Evolutionary conservation across 1,140 invertebrate species (phyloP), one percentile per base, ranked within the genome.

Genomic region (Zelostemma sp.): DNA sequence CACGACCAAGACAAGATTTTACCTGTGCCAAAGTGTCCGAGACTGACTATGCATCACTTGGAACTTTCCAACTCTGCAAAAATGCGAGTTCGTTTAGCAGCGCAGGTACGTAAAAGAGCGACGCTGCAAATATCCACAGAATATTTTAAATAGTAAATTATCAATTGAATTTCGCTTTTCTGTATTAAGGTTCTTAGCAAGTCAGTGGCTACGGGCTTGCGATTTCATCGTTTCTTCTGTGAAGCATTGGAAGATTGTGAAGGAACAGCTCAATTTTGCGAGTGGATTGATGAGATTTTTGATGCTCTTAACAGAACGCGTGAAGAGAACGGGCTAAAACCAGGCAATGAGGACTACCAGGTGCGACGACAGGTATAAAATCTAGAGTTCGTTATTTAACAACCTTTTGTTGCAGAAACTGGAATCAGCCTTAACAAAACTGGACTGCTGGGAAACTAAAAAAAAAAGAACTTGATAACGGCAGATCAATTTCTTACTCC

Each of bases 391-490:
- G n/a, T n/a, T n/a, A n/a, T n/a, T n/a, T n/a, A n/a, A n/a, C n/a
- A n/a, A n/a, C n/a, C n/a, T n/a, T n/a, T n/a, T n/a, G n/a, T n/a
- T n/a, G n/a, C n/a, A 16, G 19, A 17, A 5, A 19, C 16, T 1
- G 43, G 19, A 18, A 18, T 14, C 4, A 25, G 3, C 21, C 21
- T 8, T 25, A 3, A 25, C 21, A 12, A 53, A 59, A 25, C 16
- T 67, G n/a, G 49, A 70, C 45, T 9, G 25, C 0, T 70, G 63
- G 68, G 57, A 67, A 58, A 16, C 19, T 43, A 61, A 8, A 48
- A 61, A 41, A 9, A 45, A 1, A 47, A 5, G 8, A 49, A 43
- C 8, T 19, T 31, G 1, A 45, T 70, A 4, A 41, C 33, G 6
- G 4, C 31, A 19, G 45, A 18, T 17, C 21, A 58, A 21, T 72